phyloP scores from a whole-genome alignment of 2,888 invertebrate species.

The Pollenia angustigena region DNA sequence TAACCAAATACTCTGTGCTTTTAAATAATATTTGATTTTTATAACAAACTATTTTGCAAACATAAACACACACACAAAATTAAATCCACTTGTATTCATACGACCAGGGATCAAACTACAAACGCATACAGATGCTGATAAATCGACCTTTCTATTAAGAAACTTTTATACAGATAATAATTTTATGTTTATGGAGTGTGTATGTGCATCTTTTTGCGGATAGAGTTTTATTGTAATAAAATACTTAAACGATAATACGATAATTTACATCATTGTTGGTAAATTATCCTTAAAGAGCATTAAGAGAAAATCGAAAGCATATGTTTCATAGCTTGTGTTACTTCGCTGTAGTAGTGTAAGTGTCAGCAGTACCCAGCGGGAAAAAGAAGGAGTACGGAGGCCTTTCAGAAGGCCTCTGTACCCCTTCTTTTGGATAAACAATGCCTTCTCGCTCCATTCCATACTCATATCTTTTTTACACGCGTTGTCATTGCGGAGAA shows the following conservation, averaged over 20 bases:
- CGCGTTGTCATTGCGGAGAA: too few relatives aligned
- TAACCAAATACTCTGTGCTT: too few relatives aligned
- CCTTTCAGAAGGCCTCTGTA: too few relatives aligned
- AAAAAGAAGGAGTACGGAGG: too few relatives aligned
- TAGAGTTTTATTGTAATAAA: constrained; percentile 43
- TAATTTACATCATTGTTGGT: constrained; percentile 45
- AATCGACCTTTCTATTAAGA: constrained; percentile 19
- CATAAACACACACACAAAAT: not conserved
- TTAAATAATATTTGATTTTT: not conserved
- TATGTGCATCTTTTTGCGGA: not conserved
- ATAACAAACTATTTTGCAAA: not conserved
- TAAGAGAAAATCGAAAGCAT: constrained; percentile 37
- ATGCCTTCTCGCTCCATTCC: too few relatives aligned
- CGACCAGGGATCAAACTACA: not conserved
- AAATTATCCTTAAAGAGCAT: constrained; percentile 62
- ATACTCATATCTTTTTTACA: too few relatives aligned
- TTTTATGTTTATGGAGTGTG: not conserved
- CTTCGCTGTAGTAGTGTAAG: constrained; percentile 26
- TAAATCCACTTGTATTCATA: not conserved
- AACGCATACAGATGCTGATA: not conserved
- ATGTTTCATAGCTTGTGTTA: constrained; percentile 6
- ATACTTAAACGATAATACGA: constrained; percentile 53
- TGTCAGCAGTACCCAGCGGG: too few relatives aligned
- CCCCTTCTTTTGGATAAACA: too few relatives aligned
- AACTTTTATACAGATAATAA: constrained; percentile 17